phyloP scores from a whole-genome alignment of 2,888 invertebrate genomes.

The Drosophila prolongata region DNA sequence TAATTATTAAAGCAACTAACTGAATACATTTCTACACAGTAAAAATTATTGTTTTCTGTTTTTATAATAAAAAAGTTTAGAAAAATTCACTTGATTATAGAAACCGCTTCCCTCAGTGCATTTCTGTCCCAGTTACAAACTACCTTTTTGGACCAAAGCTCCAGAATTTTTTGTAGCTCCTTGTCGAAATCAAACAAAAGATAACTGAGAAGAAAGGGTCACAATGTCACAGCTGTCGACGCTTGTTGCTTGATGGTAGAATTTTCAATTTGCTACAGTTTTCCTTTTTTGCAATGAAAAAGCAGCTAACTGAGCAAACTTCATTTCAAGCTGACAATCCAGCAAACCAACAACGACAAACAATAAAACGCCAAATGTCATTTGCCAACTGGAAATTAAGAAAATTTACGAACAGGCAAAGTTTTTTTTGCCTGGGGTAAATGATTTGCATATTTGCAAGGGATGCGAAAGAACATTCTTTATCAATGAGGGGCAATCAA shows the following conservation, averaged over 20 bases:
- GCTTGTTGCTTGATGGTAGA: constrained; percentile 45
- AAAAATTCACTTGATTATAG: neutral
- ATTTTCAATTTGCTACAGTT: constrained; percentile 64
- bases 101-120: neutral
- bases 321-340: constrained; percentile 27
- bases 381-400: constrained; percentile 65
- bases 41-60: neutral
- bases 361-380: constrained; percentile 63
- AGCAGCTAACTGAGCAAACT: constrained; percentile 30
- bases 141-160: constrained; percentile 41
- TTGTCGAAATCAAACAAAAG: constrained; percentile 39
- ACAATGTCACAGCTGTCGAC: constrained; percentile 59
- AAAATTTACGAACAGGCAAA: constrained; percentile 35
- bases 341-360: constrained; percentile 30
- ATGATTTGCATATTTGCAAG: constrained; percentile 36
- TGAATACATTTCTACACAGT: too few species aligned
- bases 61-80: too few species aligned
- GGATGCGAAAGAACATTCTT: constrained; percentile 6
- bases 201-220: constrained; percentile 20
- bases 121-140: neutral
- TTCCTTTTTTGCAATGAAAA: constrained; percentile 18
- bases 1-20: too few species aligned
- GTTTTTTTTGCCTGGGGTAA: neutral
- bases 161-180: constrained; percentile 30
- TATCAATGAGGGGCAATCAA: constrained; percentile 63